Evolutionary conservation across 2,888 invertebrate genomes (phyloP).

Genomic region (Drosophila mercatorum): DNA sequence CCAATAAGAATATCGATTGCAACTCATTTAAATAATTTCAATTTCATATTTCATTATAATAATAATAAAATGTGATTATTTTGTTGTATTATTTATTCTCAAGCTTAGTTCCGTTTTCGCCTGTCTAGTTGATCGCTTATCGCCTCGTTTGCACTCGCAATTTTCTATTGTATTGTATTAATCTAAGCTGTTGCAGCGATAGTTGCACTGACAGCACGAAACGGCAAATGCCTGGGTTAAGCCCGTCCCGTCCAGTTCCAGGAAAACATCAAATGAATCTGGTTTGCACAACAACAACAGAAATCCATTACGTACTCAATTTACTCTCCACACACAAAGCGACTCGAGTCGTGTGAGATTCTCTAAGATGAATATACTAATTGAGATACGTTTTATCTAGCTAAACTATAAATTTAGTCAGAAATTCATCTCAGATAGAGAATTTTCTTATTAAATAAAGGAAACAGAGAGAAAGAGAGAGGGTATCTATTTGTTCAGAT

Average conservation of each 20-base stretch:
- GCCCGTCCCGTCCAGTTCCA: slow-evolving; percentile 36
- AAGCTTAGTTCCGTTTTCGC: slow-evolving; percentile 6
- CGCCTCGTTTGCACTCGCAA: slow-evolving; percentile 30
- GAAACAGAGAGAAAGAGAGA: no score
- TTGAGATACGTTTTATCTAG: background rate
- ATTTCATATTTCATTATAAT: background rate
- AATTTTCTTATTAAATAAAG: no score
- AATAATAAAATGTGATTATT: background rate
- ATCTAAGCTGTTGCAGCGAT: background rate
- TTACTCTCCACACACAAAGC: background rate
- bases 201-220: slow-evolving; percentile 20
- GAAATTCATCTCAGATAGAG: background rate
- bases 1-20: background rate
- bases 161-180: slow-evolving; percentile 28
- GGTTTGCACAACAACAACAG: slow-evolving; percentile 45
- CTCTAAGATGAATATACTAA: background rate
- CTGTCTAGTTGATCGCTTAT: slow-evolving; percentile 5
- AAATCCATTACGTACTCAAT: slow-evolving; percentile 31
- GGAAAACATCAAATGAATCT: slow-evolving; percentile 47
- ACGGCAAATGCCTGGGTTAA: slow-evolving; percentile 24
- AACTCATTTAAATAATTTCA: background rate
- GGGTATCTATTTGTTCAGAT: background rate
- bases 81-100: background rate
- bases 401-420: background rate
- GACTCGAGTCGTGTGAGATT: background rate